Evolutionary conservation across 37 sponge, comb jelly and placozoan genomes (phyloP).

Genomic region (Hexactinellida sp.): DNA sequence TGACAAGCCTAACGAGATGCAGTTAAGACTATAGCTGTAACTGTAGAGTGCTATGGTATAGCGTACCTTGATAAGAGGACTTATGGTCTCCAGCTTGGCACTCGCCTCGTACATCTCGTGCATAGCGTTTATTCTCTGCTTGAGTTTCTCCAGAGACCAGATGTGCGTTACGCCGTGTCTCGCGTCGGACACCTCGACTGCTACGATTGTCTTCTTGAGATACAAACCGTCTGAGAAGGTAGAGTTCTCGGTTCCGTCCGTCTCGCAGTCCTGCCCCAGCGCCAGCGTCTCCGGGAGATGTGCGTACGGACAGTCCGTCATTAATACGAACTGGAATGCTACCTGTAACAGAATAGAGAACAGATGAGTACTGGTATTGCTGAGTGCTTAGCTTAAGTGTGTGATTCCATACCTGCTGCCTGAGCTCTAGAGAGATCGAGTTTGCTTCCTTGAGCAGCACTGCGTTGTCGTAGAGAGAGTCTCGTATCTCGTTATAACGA

Average conservation of each 20-base stretch:
- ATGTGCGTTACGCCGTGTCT: constrained; percentile 56
- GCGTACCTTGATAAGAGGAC: constrained; percentile 15
- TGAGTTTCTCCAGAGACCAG: constrained; percentile 75
- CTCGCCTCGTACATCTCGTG: constrained; percentile 36
- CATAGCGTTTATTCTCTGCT: constrained; percentile 56
- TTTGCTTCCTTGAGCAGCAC: constrained; percentile 85
- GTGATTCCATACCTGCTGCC: constrained; percentile 62
- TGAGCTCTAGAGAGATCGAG: constrained; percentile 69
- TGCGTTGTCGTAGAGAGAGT: constrained; percentile 16
- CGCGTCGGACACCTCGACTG: constrained; percentile 61
- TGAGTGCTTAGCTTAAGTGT: not conserved
- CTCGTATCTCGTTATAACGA: constrained; percentile 28
- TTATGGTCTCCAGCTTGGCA: not conserved
- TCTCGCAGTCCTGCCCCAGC: constrained; percentile 26
- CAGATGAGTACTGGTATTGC: not conserved
- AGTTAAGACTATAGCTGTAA: no score
- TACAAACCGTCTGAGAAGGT: not conserved
- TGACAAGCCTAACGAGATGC: not conserved
- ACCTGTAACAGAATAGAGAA: no score
- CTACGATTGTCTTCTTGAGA: constrained; percentile 38
- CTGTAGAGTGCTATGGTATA: no score
- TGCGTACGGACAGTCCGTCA: constrained; percentile 69
- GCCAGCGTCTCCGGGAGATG: constrained; percentile 52
- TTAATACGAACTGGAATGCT: constrained; percentile 56
- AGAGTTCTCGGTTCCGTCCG: not conserved